Evolutionary conservation across 2,888 invertebrate species (phyloP).

Genomic region (Phanerotoma sp.): DNA sequence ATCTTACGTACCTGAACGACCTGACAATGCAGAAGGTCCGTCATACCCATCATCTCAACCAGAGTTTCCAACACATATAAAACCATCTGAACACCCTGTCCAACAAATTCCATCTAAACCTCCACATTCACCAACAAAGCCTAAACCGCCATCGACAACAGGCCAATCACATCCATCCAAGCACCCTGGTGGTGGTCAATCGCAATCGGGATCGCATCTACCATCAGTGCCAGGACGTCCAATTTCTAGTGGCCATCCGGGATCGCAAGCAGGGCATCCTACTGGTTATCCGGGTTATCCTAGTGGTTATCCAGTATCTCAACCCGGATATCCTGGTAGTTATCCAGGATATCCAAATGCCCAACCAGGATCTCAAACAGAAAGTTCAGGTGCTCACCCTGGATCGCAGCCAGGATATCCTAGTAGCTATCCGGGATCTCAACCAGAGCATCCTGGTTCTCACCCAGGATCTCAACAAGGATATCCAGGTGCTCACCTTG

Average conservation of each 20-base stretch:
- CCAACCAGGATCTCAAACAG: no score
- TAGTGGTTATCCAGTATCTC: constrained; percentile 39
- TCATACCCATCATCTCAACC: constrained; percentile 39
- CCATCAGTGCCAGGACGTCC: constrained; percentile 26
- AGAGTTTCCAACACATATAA: constrained; percentile 25
- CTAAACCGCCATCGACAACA: constrained; percentile 17
- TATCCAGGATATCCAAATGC: constrained; percentile 36
- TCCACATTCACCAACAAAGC: neutral
- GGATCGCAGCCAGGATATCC: no score
- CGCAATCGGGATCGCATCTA: neutral
- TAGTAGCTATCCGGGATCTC: no score
- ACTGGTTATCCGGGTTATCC: constrained; percentile 40
- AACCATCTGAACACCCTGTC: no score
- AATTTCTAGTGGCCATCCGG: constrained; percentile 24
- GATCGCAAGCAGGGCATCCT: constrained; percentile 29
- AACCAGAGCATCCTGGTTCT: no score
- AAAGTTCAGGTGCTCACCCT: no score
- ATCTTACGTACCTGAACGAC: no score
- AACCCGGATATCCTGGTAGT: constrained; percentile 45
- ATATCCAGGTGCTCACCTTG: no score
- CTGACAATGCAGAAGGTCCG: no score
- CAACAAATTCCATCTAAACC: neutral
- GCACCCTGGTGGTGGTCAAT: constrained; percentile 11
- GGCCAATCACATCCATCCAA: constrained; percentile 30
- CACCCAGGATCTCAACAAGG: no score